A percentile compares a stretch with the other conserved stretches of the same genome.
phyloP scores from a whole-genome alignment of 2,888 invertebrate genomes.

The Trichopria drosophilae region DNA sequence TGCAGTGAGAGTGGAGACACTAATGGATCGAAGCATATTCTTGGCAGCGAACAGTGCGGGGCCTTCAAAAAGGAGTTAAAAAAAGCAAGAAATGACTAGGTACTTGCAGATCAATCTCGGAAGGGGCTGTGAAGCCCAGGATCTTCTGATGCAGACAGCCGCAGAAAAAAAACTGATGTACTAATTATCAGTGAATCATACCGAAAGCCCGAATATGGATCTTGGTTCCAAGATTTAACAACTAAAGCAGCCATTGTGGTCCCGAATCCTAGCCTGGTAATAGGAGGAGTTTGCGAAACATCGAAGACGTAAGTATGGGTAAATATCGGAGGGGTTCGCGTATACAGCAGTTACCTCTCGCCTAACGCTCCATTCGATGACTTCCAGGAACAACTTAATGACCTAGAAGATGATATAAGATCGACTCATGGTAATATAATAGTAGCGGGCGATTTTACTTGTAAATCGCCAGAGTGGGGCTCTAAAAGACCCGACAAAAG shows the following conservation, averaged over 20 bases:
- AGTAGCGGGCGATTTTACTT: constrained; percentile 24
- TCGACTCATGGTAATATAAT: constrained; percentile 8
- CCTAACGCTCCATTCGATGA: constrained; percentile 11
- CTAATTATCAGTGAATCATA: constrained; percentile 13
- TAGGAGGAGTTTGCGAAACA: too few species aligned
- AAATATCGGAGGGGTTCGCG: neutral
- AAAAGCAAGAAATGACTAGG: constrained; percentile 10
- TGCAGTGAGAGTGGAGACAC: constrained; percentile 16
- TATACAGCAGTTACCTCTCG: constrained; percentile 27
- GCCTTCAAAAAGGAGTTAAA: constrained; percentile 14
- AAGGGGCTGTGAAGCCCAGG: constrained; percentile 26
- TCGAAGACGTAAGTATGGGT: constrained; percentile 21
- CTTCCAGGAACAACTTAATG: constrained; percentile 1
- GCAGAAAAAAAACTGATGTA: constrained; percentile 9
- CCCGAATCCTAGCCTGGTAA: constrained; percentile 3
- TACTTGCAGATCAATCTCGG: constrained; percentile 32
- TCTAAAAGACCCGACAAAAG: constrained; percentile 16
- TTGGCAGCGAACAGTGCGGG: constrained; percentile 15
- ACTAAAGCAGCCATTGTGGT: constrained; percentile 10
- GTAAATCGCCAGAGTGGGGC: constrained; percentile 24
- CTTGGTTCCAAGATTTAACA: too few species aligned
- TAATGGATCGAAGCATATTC: too few species aligned
- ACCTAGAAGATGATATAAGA: constrained; percentile 13
- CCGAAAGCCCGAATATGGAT: too few species aligned
- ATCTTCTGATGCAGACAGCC: too few species aligned